Evolutionary conservation across 2,113 vertebrate species (phyloP).

Genomic region (Saguinus midas): DNA sequence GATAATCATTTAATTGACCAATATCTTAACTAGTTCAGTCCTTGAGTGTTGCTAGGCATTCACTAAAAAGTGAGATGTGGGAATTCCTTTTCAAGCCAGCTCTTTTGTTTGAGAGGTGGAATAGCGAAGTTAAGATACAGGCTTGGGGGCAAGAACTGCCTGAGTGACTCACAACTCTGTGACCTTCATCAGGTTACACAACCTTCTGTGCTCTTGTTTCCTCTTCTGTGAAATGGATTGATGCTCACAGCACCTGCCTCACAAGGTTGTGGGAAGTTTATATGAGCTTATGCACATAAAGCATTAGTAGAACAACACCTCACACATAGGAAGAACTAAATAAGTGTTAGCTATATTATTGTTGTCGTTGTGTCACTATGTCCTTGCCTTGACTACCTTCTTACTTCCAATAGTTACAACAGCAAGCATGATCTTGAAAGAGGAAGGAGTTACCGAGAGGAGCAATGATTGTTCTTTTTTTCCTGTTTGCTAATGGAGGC

Average conservation of each 20-base stretch:
- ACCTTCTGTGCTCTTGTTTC: neutral
- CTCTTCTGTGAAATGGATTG: neutral
- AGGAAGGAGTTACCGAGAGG: neutral
- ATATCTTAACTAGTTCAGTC: neutral
- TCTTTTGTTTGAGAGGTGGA: neutral
- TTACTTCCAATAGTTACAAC: neutral
- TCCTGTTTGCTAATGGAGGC: neutral
- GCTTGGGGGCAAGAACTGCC: neutral
- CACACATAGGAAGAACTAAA: neutral
- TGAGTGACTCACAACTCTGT: neutral
- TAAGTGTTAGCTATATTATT: neutral
- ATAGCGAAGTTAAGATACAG: accelerated
- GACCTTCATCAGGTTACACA: neutral
- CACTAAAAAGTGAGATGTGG: neutral
- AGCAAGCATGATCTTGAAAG: neutral
- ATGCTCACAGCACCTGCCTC: neutral
- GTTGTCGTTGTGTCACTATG: neutral
- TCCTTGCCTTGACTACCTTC: neutral
- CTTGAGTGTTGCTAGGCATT: neutral
- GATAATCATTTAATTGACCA: neutral
- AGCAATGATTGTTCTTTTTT: neutral
- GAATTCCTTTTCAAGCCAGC: neutral
- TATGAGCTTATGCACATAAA: neutral
- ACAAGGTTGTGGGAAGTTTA: neutral
- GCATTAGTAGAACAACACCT: neutral